Percentiles rank a stretch among this genome's conserved stretches.
These are phyloP conservation scores for Heteractis magnifica DNA, from an alignment of 92 coral and sea anemone species.

Conservation along the genomic window DNA sequence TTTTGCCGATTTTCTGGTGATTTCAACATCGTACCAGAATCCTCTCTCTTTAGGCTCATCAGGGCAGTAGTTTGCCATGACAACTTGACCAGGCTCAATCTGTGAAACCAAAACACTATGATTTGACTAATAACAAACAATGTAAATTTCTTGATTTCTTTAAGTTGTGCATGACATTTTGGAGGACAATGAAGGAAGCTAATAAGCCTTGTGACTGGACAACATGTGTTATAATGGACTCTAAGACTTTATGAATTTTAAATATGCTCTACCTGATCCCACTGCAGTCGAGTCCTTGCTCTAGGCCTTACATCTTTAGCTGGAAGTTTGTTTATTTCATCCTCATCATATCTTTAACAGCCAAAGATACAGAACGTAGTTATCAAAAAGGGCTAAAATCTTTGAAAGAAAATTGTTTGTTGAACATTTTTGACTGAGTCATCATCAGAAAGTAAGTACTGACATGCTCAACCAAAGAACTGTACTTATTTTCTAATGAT, in stretches of 20 bases:
- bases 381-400: background rate
- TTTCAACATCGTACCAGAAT: slow-evolving; percentile 95
- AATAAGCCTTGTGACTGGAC: no score
- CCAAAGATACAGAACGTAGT: no score
- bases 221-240: no score
- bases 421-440: background rate
- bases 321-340: slow-evolving; percentile 77
- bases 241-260: background rate
- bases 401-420: background rate
- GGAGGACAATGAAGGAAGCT: background rate
- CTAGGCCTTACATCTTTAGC: slow-evolving; percentile 79
- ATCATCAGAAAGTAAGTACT: no score
- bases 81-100: slow-evolving; percentile 83
- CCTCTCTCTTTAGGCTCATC: slow-evolving; percentile 98
- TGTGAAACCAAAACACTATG: slow-evolving; percentile 6
- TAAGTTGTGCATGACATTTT: background rate
- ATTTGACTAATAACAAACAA: no score
- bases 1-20: slow-evolving; percentile 64
- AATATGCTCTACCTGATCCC: slow-evolving; percentile 70
- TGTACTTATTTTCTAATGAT: no score
- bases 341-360: slow-evolving; percentile 70
- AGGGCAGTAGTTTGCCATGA: slow-evolving; percentile 98
- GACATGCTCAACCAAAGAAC: no score
- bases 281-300: slow-evolving; percentile 77
- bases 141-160: background rate